Base-by-base conservation (phyloP, 2,113 vertebrate species). In the Siniperca chuatsi region DNA sequence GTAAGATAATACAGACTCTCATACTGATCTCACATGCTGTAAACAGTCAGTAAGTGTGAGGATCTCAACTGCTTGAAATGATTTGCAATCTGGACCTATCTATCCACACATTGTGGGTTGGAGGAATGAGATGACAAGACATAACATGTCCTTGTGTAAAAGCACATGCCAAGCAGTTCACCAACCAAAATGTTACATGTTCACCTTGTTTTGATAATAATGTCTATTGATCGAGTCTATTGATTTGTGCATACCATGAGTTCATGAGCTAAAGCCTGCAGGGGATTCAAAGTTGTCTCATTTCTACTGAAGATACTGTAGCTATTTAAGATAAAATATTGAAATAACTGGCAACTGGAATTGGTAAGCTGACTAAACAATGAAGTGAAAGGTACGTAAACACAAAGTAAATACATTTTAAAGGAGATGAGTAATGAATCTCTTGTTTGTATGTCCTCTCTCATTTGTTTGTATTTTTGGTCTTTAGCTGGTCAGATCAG, bases 31-130 rank as follows among this genome's bases (percentile, higher is more conserved):
- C 20, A 70, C 71, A 58, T 58, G 75, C 52, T 23, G 46, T 15
- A 4, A 75, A 55, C 50, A 21, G 71, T 76, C 54, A 66, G 16
- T 33, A 54, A 75, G 50, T 67, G 69, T 55, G 35, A 67, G 72
- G 70, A 75, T 57, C 65, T 74, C 21, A 67, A 48, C 55, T 29
- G 71, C 33, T 55, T 57, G 29, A 87, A 69, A 35, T 66, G 18
- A 72, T 84, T 75, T 50, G 40, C 57, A 42, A 64, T 37, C 23
- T 13, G 4, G 70, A 16, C 79, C 42, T 44, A 16, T 80, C 72
- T 65, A 58, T 80, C 82, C 67, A 85, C 69, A 67, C 70, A 48
- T 54, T 62, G 79, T 68, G 52, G 71, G 58, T 40, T 71, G 68
- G 35, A 75, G 62, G 58, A 66, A 65, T 66, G 25, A 48, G 37